These are phyloP conservation scores for Hormiphora californensis DNA, from an alignment of 37 sponge, comb jelly and placozoan species.

Conservation along the genomic window DNA sequence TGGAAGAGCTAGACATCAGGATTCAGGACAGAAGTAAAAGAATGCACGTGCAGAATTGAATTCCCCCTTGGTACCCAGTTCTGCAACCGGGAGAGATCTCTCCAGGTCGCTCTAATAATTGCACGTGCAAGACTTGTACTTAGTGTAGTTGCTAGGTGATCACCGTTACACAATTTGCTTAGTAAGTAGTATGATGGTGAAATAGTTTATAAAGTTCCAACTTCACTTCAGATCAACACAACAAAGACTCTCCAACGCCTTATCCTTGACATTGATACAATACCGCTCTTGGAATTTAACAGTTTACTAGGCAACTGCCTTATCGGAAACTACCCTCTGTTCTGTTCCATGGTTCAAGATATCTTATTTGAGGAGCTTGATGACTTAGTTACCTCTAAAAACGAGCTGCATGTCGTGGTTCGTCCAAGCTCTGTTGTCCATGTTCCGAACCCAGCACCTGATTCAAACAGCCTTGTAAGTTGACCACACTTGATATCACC, in stretches of 20 bases:
- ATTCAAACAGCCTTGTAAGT: too few relatives aligned
- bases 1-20: too few relatives aligned
- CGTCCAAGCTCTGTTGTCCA: too few relatives aligned
- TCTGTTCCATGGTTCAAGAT: conserved; percentile 13
- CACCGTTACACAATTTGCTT: not conserved
- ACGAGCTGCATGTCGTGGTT: too few relatives aligned
- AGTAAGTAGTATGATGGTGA: not conserved
- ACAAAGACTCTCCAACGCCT: not conserved
- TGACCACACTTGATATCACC: too few relatives aligned
- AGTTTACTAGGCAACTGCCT: conserved; percentile 43
- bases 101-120: not conserved
- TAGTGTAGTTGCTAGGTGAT: not conserved
- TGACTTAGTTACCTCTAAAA: too few relatives aligned
- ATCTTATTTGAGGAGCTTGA: not conserved
- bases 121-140: not conserved
- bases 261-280: not conserved
- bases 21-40: too few relatives aligned
- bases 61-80: too few relatives aligned
- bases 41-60: too few relatives aligned
- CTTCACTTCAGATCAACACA: not conserved
- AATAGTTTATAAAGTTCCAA: not conserved
- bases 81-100: too few relatives aligned
- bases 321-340: conserved; percentile 14
- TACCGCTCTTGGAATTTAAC: conserved; percentile 33
- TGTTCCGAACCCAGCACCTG: too few relatives aligned